Base-by-base conservation (phyloP, 2,888 invertebrate species). In the Hydriomena furcata region DNA sequence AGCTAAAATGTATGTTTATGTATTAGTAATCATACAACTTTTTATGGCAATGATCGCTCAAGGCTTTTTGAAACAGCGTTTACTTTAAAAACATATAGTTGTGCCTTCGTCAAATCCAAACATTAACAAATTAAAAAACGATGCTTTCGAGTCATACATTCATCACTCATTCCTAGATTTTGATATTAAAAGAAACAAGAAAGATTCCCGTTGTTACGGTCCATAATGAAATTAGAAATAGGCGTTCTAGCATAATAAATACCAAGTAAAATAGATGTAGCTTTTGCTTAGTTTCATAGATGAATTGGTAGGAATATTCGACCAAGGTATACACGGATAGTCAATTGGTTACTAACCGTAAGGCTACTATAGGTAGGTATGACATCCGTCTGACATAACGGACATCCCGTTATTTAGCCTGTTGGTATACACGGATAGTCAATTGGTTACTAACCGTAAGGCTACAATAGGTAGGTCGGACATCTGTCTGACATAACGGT, bases 171-270 rank as follows among this genome's bases (percentile, higher is more conserved):
- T 11, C 6, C 12, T 23, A 44, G 34, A 38, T 31, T 45, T 27
- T 20, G n/a, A 12, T 10, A 27, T 1, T 27, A 28, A 21, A 40
- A 31, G 5, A 34, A 6, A 35, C 20, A 41, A 36, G 30, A 41
- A 45, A 41, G 31, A 45, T 45, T 41, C 51, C 51, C 40, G 40
- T 46, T 41, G 40, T 45, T 8, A 31, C 41, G 45, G 51, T 45
- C 45, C 45, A 41, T 27, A 17, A 8, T 20, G 27, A 28, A 30
- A 12, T 28, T 34, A 40, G 35, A 8, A 20, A 40, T 44, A 41
- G 36, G 23, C 25, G 21, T 21, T 2, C 12, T 21, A 51, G 34
- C 10, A 5, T 37, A 32, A 37, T 31, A 4, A 25, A 32, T 23
- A 30, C 23, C 28, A 31, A 40, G n/a, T 36, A 27, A 51, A 36